Evolutionary conservation across 2,113 vertebrate species (phyloP), one percentile per base, ranked within the genome.

Genomic region (Oryzias celebensis): DNA sequence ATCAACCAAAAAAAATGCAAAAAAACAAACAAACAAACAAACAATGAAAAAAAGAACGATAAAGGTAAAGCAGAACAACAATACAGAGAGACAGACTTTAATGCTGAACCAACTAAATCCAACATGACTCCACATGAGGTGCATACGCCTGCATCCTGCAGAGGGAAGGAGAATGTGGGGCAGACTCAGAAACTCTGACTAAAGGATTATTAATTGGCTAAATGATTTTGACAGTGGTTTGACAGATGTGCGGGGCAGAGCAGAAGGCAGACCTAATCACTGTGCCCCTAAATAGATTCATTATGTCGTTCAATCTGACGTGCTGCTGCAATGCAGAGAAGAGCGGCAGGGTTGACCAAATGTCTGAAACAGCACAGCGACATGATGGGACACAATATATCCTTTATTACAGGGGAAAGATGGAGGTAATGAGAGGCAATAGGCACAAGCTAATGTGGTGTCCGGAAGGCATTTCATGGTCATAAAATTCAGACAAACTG

Each of bases 191-290:
- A n/a, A 28, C 31, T 51, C 68, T 83, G 73, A 87, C 75, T 51
- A 57, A 50, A 62, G 41, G 58, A 80, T 86, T 87, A 83, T 79
- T 82, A 78, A 86, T 89, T 78, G 83, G 83, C 76, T 60, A 89
- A 86, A 88, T 70, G 74, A 80, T 73, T 84, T 83, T 87, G 81
- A 84, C 31, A 53, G 51, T 16, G 7, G 20, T 76, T 74, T 86
- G 83, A 90, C 82, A 72, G 83, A 88, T 86, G 77, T 70, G 65
- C 80, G 49, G 78, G 74, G 53, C 56, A 56, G 45, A 64, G 77
- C 70, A 81, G 62, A 83, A 68, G 62, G 57, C 61, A 57, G 67
- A 77, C 60, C 81, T 83, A 86, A 85, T 86, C 84, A 85, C 80
- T 79, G 47, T 51, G 10, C 58, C 52, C 73, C 59, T 73, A 73